Percentiles rank a stretch among this genome's conserved stretches.
Conservation (phyloP, 2,888 invertebrate genomes). For the Nineta flava region DNA sequence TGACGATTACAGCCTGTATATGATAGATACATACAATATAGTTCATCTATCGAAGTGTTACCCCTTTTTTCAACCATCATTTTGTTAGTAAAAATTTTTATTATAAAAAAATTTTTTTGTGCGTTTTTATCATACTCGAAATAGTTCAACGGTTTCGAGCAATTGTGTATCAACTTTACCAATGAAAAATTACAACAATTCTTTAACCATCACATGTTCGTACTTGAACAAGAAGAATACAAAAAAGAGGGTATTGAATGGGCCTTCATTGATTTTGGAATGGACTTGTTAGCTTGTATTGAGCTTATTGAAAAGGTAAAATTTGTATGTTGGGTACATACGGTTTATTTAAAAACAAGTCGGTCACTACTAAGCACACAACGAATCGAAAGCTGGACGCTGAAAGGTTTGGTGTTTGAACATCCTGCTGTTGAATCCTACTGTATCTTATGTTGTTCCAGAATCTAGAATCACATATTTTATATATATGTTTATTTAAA, state of each 20-base stretch:
- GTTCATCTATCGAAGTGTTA: too few relatives aligned
- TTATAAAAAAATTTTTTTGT: too few relatives aligned
- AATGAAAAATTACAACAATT: constrained; percentile 65
- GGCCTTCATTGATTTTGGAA: constrained; percentile 65
- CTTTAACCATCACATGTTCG: constrained; percentile 71
- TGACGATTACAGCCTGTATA: too few relatives aligned
- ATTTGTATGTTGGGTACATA: not conserved
- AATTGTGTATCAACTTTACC: constrained; percentile 66
- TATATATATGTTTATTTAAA: not conserved
- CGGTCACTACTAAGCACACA: not conserved
- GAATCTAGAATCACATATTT: not conserved
- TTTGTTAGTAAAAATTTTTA: too few relatives aligned
- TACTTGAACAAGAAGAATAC: constrained; percentile 64
- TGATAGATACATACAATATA: too few relatives aligned
- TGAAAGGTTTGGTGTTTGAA: not conserved
- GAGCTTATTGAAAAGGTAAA: constrained; percentile 44
- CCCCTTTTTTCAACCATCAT: not conserved
- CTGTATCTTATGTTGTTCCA: not conserved
- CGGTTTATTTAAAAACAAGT: not conserved
- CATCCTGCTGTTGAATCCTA: not conserved
- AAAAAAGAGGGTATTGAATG: constrained; percentile 58
- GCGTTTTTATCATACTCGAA: not conserved
- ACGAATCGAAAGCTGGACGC: not conserved
- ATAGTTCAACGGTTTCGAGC: constrained; percentile 60
- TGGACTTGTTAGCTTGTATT: constrained; percentile 52